Evolutionary conservation across 2,888 invertebrate species (phyloP).

Genomic region (Cosmopolites sordidus): DNA sequence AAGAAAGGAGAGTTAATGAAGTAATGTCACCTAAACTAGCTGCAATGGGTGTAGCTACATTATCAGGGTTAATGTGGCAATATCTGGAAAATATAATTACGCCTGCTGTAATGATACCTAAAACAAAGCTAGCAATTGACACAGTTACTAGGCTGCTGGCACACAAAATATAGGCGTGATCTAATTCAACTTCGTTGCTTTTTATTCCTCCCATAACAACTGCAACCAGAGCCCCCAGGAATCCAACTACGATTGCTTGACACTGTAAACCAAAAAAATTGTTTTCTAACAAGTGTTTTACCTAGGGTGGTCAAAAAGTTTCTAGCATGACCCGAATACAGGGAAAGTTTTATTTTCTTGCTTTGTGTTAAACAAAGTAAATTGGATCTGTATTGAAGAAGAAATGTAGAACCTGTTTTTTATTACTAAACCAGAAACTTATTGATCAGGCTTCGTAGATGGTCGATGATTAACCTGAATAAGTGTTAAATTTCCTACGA

Average conservation of each 20-base stretch:
- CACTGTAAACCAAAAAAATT: constrained; percentile 49
- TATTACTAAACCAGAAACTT: background rate
- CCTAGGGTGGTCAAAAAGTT: too few relatives aligned
- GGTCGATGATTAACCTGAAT: constrained; percentile 62
- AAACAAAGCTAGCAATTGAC: constrained; percentile 67
- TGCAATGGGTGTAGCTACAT: constrained; percentile 76
- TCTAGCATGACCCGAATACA: too few relatives aligned
- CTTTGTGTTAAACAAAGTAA: too few relatives aligned
- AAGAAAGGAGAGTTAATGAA: constrained; percentile 59
- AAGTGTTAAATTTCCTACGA: constrained; percentile 68
- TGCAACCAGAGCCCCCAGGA: constrained; percentile 66
- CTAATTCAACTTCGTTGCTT: constrained; percentile 58
- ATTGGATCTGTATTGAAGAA: too few relatives aligned
- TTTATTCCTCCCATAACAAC: constrained; percentile 64
- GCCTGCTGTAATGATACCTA: constrained; percentile 66
- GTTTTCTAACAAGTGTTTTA: too few relatives aligned
- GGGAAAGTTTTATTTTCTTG: too few relatives aligned
- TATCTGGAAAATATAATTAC: constrained; percentile 67
- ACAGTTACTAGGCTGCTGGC: constrained; percentile 74
- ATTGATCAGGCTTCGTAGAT: background rate
- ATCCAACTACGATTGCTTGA: constrained; percentile 69
- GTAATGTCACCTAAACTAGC: constrained; percentile 77
- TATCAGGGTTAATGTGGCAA: constrained; percentile 72
- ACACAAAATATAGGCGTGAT: constrained; percentile 67
- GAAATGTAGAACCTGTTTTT: too few relatives aligned